Evolutionary conservation across 2,113 vertebrate species (phyloP), one percentile per base, ranked within the genome.

Genomic region (Brachypteracias leptosomus): DNA sequence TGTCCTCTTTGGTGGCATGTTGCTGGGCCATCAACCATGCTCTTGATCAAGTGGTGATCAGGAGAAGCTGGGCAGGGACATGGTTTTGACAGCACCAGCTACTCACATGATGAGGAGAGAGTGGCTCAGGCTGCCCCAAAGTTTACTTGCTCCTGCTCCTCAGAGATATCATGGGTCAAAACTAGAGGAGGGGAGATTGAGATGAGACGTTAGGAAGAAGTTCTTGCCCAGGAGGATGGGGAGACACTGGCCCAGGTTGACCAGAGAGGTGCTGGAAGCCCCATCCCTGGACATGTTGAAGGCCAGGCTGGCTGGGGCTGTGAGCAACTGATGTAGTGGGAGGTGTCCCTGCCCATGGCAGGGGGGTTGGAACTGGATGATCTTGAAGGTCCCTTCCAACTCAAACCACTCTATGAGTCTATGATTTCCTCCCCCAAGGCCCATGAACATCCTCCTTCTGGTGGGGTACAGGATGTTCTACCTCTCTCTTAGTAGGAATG

Each of bases 371-470:
- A n/a, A 52, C 51, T 52, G 28, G 51, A 28, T 52, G 51, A 26
- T 14, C 25, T 52, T 52, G 28, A 28, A 52, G 51, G 25, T 28
- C 25, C 25, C 51, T 52, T 52, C 51, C 25, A 52, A 52, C 25
- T 25, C 51, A 52, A 28, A 52, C 24, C 42, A 42, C 15, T 42
- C 42, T 42, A 42, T 42, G 42, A 42, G 11, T 42, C 42, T 42
- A n/a, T n/a, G 31, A 20, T 67, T 62, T 67, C 73, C 40, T 67
- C 0, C 0, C 52, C 66, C 18, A 14, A 0, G 6, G 46, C 42
- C 31, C 40, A 44, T 3, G 6, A 61, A 22, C 21, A 15, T 17
- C 33, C 19, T 18, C 11, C 35, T 44, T 1, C 2, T 22, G 13
- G 24, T 57, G 22, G 16, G 31, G 20, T 21, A 16, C 24, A 31